These are phyloP conservation scores for Polyodon spathula DNA, from an alignment of 2,113 vertebrate species.

Conservation along the genomic window DNA sequence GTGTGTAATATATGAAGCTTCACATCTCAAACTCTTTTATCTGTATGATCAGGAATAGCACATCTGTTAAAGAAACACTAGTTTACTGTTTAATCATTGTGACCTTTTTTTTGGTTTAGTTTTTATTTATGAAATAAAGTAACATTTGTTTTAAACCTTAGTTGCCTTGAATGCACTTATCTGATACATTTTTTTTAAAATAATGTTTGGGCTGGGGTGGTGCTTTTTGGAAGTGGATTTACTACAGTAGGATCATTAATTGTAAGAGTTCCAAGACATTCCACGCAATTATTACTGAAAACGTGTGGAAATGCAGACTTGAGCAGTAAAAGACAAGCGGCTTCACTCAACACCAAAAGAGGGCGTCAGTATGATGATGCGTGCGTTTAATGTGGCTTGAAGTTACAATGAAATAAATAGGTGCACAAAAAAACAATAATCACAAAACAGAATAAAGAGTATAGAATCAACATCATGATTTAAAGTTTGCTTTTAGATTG, in stretches of 20 bases:
- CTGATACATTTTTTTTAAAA: not conserved
- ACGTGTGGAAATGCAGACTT: not conserved
- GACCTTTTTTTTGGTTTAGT: not conserved
- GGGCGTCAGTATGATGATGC: too few species aligned
- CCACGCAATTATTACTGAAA: not conserved
- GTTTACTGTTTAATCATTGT: not conserved
- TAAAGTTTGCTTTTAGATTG: too few species aligned
- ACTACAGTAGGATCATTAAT: not conserved
- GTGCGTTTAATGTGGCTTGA: too few species aligned
- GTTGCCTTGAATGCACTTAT: not conserved
- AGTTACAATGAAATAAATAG: too few species aligned
- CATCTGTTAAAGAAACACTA: not conserved
- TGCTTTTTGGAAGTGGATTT: not conserved
- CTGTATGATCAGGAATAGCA: too few species aligned
- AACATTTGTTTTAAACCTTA: not conserved
- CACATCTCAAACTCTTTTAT: too few species aligned
- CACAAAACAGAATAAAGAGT: too few species aligned
- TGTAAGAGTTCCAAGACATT: not conserved
- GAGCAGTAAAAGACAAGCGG: not conserved
- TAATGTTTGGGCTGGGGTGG: too few species aligned
- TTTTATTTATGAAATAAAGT: conserved; percentile 1
- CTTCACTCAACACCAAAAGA: too few species aligned
- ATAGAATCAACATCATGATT: too few species aligned
- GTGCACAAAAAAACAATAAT: too few species aligned
- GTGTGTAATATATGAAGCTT: too few species aligned